Percentiles rank a stretch among this genome's conserved stretches.
Conservation (phyloP, 2,797 vertebrate species). For the Carapus acus region DNA sequence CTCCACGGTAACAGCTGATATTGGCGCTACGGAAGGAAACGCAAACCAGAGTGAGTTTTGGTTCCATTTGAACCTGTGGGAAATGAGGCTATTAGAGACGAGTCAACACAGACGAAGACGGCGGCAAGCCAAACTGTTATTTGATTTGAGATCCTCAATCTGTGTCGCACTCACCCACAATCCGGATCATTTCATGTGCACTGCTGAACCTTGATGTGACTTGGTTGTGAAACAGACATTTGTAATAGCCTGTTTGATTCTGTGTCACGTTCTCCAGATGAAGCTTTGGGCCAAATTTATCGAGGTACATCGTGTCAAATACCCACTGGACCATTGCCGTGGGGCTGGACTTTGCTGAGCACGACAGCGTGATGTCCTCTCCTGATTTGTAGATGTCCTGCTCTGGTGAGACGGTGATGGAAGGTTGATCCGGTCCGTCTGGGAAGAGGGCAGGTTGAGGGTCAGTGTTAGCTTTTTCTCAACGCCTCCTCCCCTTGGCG, state of each 20-base stretch:
- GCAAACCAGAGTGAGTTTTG: neutral
- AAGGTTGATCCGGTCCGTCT: constrained; percentile 67
- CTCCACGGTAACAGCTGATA: constrained; percentile 42
- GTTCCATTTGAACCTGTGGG: neutral
- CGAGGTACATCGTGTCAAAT: constrained; percentile 28
- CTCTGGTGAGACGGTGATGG: constrained; percentile 35
- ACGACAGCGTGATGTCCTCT: constrained; percentile 57
- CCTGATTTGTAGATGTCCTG: constrained; percentile 43
- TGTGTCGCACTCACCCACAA: constrained; percentile 66
- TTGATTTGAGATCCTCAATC: too few relatives aligned
- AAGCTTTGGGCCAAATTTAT: constrained; percentile 17
- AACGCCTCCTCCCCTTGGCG: neutral
- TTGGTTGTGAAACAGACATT: constrained; percentile 59
- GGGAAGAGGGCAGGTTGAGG: neutral
- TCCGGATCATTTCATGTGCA: constrained; percentile 19
- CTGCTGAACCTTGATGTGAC: constrained; percentile 50
- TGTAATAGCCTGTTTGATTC: constrained; percentile 56
- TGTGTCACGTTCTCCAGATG: constrained; percentile 23
- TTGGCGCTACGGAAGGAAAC: constrained; percentile 45
- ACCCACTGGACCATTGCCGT: constrained; percentile 54
- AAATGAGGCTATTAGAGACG: too few relatives aligned
- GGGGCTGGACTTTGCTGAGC: constrained; percentile 62
- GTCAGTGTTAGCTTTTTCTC: neutral
- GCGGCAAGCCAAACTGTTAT: too few relatives aligned
- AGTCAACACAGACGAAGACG: too few relatives aligned